Percentiles rank a stretch among this genome's conserved stretches.
These are phyloP conservation scores for Dasysyrphus albostriatus DNA, from an alignment of 2,888 invertebrate genomes.

Conservation along the genomic window DNA sequence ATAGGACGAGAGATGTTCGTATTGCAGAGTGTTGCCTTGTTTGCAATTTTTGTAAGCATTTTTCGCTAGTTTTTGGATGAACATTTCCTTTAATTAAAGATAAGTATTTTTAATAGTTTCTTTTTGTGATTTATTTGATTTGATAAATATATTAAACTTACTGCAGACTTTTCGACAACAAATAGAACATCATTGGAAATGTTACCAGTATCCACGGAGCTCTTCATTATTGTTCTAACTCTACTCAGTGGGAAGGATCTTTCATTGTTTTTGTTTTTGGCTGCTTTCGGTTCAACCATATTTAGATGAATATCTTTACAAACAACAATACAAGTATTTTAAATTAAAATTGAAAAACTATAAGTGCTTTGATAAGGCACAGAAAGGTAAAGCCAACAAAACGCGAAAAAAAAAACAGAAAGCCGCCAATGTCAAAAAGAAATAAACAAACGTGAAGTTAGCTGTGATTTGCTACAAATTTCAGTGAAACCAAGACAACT, in stretches of 20 bases:
- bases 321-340: background rate
- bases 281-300: conserved; percentile 65
- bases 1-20: conserved; percentile 80
- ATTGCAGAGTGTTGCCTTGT: conserved; percentile 78
- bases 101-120: too few relatives aligned
- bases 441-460: conserved; percentile 60
- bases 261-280: conserved; percentile 71
- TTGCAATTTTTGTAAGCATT: conserved; percentile 78
- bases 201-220: conserved; percentile 81
- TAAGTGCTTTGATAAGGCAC: background rate
- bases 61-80: conserved; percentile 81
- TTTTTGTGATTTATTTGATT: background rate
- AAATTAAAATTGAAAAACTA: background rate
- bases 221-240: conserved; percentile 83
- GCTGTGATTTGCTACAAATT: background rate
- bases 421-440: conserved; percentile 21
- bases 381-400: background rate
- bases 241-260: conserved; percentile 80
- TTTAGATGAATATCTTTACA: background rate
- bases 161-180: conserved; percentile 80
- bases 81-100: conserved; percentile 78
- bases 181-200: conserved; percentile 81
- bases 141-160: conserved; percentile 48
- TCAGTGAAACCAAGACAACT: conserved; percentile 42
- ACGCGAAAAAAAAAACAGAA: conserved; percentile 17